Evolutionary conservation across 2,113 vertebrate genomes (phyloP).

Genomic region (Isurus oxyrinchus): DNA sequence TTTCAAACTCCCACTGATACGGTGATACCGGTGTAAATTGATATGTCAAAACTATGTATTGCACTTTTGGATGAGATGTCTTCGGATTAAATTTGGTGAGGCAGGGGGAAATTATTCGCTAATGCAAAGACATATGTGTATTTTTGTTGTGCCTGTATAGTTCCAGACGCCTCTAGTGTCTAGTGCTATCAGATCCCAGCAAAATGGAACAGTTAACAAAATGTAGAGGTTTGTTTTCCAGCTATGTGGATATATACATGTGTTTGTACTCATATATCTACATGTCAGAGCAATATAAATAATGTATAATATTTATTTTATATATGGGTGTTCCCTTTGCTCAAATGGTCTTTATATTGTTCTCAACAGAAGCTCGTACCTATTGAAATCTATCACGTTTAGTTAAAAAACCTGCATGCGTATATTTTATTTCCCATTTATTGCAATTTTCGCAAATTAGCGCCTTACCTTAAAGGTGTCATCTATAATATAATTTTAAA

Average conservation of each 20-base stretch:
- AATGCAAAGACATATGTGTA: neutral
- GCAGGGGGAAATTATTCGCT: conserved; percentile 5
- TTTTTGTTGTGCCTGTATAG: neutral
- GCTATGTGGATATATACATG: neutral
- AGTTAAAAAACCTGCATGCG: neutral
- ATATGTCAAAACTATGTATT: conserved; percentile 40
- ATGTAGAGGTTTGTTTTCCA: neutral
- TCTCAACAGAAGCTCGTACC: neutral
- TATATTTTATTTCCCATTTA: neutral
- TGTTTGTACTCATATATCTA: neutral
- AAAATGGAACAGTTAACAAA: neutral
- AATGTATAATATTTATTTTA: neutral
- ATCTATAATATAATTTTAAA: neutral
- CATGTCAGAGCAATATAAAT: neutral
- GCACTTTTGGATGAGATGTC: conserved; percentile 39
- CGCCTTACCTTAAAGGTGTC: neutral
- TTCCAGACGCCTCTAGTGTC: neutral
- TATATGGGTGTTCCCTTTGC: neutral
- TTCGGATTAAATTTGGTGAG: conserved; percentile 36
- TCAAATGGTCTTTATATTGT: neutral
- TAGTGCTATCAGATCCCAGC: neutral
- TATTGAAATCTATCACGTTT: neutral
- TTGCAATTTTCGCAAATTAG: neutral
- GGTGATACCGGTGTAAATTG: conserved; percentile 39
- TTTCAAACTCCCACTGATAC: conserved; percentile 23